Evolutionary conservation across 1,140 invertebrate genomes (phyloP).

Genomic region (Rhagoletis zephyria): DNA sequence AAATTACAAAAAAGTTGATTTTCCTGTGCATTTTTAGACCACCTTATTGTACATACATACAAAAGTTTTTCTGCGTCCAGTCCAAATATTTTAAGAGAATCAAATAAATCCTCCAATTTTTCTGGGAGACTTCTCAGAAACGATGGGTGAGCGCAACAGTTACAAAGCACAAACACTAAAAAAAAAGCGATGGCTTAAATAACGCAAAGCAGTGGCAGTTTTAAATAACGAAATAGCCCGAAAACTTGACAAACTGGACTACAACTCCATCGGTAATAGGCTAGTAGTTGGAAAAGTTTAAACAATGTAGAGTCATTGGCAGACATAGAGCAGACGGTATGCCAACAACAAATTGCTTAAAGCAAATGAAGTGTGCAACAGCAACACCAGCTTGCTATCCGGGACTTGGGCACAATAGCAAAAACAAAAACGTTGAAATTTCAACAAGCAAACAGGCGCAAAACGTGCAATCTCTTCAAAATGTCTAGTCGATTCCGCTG

Average conservation of each 20-base stretch:
- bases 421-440: background rate
- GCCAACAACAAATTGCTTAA: background rate
- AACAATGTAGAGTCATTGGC: constrained; percentile 14
- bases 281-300: background rate
- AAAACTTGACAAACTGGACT: constrained; percentile 16
- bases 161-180: background rate
- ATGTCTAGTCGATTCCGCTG: background rate
- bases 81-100: background rate
- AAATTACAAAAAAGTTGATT: too few species aligned
- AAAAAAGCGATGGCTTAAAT: background rate
- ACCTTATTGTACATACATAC: background rate
- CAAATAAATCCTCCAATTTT: background rate
- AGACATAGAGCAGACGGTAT: constrained; percentile 12
- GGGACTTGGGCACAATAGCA: too few species aligned
- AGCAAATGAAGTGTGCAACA: constrained; percentile 32
- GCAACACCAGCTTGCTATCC: background rate
- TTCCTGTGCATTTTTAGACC: too few species aligned
- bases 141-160: background rate
- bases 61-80: background rate
- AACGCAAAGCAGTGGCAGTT: background rate
- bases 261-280: background rate
- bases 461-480: background rate
- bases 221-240: constrained; percentile 28
- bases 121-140: background rate
- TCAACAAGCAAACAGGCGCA: background rate